Evolutionary conservation across 1,140 invertebrate species (phyloP).

Genomic region (Philotrypesis tridentata): DNA sequence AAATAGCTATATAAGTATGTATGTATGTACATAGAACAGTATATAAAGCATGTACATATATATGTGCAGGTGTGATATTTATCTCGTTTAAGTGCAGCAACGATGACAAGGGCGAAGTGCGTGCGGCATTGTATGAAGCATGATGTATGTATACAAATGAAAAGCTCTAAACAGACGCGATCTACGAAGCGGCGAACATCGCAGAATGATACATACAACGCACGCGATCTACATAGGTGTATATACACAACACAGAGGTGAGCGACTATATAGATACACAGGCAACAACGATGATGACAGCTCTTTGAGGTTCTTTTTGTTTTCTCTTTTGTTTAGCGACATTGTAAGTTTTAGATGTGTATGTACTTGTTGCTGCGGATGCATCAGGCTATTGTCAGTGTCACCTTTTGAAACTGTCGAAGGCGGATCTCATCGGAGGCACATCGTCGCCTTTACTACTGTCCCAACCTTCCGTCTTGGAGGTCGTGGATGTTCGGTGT

Average conservation of each 20-base stretch:
- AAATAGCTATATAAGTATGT: no score
- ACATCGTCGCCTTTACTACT: slow-evolving; percentile 59
- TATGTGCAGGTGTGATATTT: no score
- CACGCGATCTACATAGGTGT: background rate
- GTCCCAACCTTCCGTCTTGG: slow-evolving; percentile 70
- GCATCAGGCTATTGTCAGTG: slow-evolving; percentile 46
- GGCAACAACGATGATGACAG: background rate
- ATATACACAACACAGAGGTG: background rate
- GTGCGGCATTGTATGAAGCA: no score
- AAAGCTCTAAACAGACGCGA: no score
- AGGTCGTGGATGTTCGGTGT: slow-evolving; percentile 71
- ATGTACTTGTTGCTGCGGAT: slow-evolving; percentile 16
- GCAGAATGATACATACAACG: background rate
- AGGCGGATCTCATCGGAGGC: slow-evolving; percentile 67
- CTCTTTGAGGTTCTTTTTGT: no score
- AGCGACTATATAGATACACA: background rate
- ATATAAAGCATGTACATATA: no score
- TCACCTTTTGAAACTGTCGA: slow-evolving; percentile 74
- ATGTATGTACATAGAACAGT: no score
- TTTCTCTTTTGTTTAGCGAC: slow-evolving; percentile 40
- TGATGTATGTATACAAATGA: no score
- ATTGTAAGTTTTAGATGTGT: background rate
- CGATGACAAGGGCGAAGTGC: no score
- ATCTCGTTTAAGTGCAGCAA: no score
- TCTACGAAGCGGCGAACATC: no score